Evolutionary conservation across 2,113 vertebrate species (phyloP).

Genomic region (Tretioscincus oriximinensis): DNA sequence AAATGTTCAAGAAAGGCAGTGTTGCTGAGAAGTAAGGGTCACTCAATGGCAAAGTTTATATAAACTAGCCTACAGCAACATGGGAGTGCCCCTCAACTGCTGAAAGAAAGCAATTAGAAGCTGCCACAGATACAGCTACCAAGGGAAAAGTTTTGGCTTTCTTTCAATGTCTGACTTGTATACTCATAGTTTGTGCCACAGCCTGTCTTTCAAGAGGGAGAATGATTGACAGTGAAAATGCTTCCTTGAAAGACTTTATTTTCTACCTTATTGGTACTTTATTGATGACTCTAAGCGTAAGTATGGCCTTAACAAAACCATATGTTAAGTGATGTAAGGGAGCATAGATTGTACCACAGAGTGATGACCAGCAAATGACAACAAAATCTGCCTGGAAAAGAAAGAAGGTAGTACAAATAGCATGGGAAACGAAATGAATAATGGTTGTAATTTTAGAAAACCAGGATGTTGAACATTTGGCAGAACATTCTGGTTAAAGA

Average conservation of each 20-base stretch:
- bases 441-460: neutral
- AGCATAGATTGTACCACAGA: neutral
- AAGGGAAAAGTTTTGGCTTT: slow-evolving; percentile 26
- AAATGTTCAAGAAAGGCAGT: slow-evolving; percentile 58
- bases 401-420: accelerated
- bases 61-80: slow-evolving; percentile 60
- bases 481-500: too few species aligned
- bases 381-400: neutral
- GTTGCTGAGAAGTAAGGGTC: slow-evolving; percentile 33
- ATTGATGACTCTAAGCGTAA: slow-evolving; percentile 48
- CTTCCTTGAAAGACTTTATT: slow-evolving; percentile 60
- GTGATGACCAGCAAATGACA: neutral
- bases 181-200: slow-evolving; percentile 40
- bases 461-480: neutral
- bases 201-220: slow-evolving; percentile 58
- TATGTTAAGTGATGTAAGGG: slow-evolving; percentile 3
- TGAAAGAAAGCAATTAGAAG: slow-evolving; percentile 69
- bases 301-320: slow-evolving; percentile 47
- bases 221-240: slow-evolving; percentile 62
- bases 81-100: slow-evolving; percentile 38
- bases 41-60: slow-evolving; percentile 63
- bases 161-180: slow-evolving; percentile 46
- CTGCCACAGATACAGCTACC: slow-evolving; percentile 51
- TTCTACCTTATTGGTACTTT: slow-evolving; percentile 51
- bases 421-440: neutral